Evolutionary conservation across 2,888 invertebrate species (phyloP).

Genomic region (Ametastegia equiseti): DNA sequence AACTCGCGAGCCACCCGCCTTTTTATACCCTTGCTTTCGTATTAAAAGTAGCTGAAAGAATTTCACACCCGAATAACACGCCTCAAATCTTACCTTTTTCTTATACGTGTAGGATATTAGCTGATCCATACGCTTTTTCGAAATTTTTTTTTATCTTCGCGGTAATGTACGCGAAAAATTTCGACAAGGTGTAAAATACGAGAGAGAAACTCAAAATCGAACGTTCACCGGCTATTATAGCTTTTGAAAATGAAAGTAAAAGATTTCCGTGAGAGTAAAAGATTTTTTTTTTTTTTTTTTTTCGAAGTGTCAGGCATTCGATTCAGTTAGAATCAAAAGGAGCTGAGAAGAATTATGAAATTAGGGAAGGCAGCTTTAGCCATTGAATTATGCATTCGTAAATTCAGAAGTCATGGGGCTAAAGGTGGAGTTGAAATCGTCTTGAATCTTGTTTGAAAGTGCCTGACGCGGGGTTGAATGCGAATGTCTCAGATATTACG

Average conservation of each 20-base stretch:
- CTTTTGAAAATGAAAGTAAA: too few species aligned
- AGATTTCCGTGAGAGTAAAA: too few species aligned
- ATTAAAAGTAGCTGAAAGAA: constrained; percentile 7
- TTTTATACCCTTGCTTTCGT: neutral
- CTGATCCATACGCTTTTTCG: too few species aligned
- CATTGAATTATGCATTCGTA: neutral
- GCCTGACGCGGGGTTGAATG: neutral
- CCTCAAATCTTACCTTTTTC: neutral
- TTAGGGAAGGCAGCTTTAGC: too few species aligned
- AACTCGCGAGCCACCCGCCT: neutral
- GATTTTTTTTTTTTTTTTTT: too few species aligned
- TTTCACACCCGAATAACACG: neutral
- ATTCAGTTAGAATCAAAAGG: neutral
- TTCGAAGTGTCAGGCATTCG: neutral
- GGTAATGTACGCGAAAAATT: too few species aligned
- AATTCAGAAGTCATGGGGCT: neutral
- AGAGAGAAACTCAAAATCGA: too few species aligned
- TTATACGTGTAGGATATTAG: neutral
- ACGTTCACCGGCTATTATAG: too few species aligned
- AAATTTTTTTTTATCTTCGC: neutral
- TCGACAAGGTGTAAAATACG: too few species aligned
- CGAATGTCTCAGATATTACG: neutral
- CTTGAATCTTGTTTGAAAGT: neutral
- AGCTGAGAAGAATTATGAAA: neutral
- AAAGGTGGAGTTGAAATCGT: neutral